These are phyloP conservation scores for Malthinus flaveolus DNA, from an alignment of 2,888 invertebrate species.

Conservation along the genomic window DNA sequence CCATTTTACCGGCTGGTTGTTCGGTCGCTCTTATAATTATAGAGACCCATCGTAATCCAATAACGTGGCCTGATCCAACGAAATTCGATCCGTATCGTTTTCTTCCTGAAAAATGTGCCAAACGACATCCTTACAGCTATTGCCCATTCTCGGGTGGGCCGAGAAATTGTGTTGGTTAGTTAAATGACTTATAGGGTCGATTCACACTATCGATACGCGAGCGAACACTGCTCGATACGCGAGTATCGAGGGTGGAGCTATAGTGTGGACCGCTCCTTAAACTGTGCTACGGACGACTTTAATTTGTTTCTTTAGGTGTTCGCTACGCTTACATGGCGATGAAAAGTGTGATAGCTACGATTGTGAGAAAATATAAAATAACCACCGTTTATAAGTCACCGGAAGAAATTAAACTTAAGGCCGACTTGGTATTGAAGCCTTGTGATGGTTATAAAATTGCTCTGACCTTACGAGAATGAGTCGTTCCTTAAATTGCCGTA, in stretches of 20 bases:
- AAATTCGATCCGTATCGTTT: constrained; percentile 62
- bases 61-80: constrained; percentile 59
- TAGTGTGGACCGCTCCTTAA: too few relatives aligned
- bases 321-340: constrained; percentile 6
- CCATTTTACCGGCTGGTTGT: constrained; percentile 56
- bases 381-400: background rate
- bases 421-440: background rate
- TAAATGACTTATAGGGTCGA: too few relatives aligned
- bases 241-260: too few relatives aligned
- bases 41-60: constrained; percentile 56
- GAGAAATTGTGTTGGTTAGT: constrained; percentile 56
- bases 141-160: constrained; percentile 56
- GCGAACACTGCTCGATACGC: too few relatives aligned
- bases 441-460: background rate
- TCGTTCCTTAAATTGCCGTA: too few relatives aligned
- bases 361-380: background rate
- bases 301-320: background rate
- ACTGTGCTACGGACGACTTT: too few relatives aligned
- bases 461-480: too few relatives aligned
- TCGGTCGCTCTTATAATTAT: constrained; percentile 54
- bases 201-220: too few relatives aligned
- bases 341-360: background rate
- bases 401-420: background rate
- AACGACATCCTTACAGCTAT: constrained; percentile 55
- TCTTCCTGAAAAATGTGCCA: constrained; percentile 53